These are phyloP conservation scores for Hemistola chrysoprasaria DNA, from an alignment of 2,888 invertebrate genomes.

Conservation along the genomic window DNA sequence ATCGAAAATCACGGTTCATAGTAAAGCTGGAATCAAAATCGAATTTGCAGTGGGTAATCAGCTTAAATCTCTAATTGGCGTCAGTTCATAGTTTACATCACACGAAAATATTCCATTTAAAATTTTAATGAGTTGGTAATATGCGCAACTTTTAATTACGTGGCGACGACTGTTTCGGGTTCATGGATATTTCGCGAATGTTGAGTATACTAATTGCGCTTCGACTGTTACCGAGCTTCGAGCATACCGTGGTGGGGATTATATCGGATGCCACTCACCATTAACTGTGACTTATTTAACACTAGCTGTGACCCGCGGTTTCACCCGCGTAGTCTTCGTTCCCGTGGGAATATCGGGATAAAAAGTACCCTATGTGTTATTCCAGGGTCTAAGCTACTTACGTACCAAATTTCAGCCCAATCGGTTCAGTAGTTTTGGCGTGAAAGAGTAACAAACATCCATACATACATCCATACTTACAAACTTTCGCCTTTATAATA, in stretches of 20 bases:
- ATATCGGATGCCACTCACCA: not conserved
- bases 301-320: no score
- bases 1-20: slow-evolving; percentile 22
- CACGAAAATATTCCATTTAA: slow-evolving; percentile 34
- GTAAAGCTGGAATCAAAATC: slow-evolving; percentile 32
- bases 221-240: slow-evolving; percentile 3
- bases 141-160: slow-evolving; percentile 36
- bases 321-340: no score
- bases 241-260: slow-evolving; percentile 3
- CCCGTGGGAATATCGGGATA: no score
- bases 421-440: no score
- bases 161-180: slow-evolving; percentile 7
- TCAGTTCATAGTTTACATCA: slow-evolving; percentile 30
- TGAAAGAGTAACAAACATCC: no score
- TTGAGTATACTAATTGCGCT: slow-evolving; percentile 13
- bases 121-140: slow-evolving; percentile 37
- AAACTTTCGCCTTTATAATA: no score
- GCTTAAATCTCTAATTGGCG: slow-evolving; percentile 44
- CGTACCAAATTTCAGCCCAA: no score
- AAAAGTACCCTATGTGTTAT: no score
- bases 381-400: no score
- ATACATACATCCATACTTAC: no score
- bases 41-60: slow-evolving; percentile 40
- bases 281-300: no score
- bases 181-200: not conserved